Conservation (phyloP, 2,888 invertebrate genomes). For the Atethmia centrago region DNA sequence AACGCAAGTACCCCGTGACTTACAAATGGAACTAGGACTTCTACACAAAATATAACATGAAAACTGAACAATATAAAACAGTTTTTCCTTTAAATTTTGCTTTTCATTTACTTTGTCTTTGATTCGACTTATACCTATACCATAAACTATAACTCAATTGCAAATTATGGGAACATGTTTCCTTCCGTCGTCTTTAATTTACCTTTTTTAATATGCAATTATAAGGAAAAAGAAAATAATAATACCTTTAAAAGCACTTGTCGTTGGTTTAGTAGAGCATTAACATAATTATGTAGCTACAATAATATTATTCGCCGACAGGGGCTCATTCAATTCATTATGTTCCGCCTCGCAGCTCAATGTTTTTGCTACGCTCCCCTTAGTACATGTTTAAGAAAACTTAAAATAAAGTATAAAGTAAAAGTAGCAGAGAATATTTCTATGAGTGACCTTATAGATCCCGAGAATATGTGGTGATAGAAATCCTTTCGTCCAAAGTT, state of each 20-base stretch:
- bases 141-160: too few species aligned
- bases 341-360: conserved; percentile 11
- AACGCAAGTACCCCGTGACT: not conserved
- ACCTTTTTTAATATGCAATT: conserved; percentile 19
- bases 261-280: not conserved
- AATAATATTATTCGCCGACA: conserved; percentile 1
- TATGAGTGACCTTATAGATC: not conserved
- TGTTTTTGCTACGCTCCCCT: not conserved
- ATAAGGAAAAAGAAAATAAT: conserved; percentile 10
- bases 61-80: not conserved
- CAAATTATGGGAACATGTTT: not conserved
- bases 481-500: too few species aligned
- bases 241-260: not conserved
- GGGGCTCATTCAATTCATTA: conserved; percentile 20
- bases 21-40: not conserved
- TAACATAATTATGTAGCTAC: conserved; percentile 1
- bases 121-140: not conserved
- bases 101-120: conserved; percentile 7
- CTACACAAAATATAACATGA: not conserved
- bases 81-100: not conserved
- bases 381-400: not conserved
- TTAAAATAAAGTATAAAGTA: not conserved
- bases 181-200: conserved; percentile 6
- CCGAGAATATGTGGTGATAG: not conserved
- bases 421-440: not conserved